A percentile compares a stretch with the other conserved stretches of the same genome.
phyloP scores from a whole-genome alignment of 1,140 invertebrate species.

The Drosophila funebris region DNA sequence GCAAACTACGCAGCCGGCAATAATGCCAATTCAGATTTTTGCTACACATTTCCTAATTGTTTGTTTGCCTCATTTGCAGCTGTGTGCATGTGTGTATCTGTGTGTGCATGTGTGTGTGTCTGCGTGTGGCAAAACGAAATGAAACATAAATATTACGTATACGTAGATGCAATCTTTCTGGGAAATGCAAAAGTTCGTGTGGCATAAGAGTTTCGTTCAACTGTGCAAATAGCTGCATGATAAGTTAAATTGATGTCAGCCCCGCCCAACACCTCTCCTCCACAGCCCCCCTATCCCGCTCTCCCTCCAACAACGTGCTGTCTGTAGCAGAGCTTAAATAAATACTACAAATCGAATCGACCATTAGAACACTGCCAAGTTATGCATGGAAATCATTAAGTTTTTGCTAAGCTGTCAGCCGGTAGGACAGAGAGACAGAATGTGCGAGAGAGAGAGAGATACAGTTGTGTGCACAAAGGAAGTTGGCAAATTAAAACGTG shows the following conservation, averaged over 20 bases:
- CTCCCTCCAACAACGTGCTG: constrained; percentile 1
- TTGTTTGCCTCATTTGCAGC: constrained; percentile 35
- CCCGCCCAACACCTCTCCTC: not conserved
- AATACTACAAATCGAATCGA: constrained; percentile 61
- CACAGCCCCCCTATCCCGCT: not conserved
- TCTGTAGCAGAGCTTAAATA: constrained; percentile 40
- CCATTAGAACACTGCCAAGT: constrained; percentile 2
- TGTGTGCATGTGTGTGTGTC: too few relatives aligned
- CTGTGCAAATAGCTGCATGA: constrained; percentile 52
- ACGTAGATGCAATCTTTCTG: constrained; percentile 51
- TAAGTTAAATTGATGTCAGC: constrained; percentile 73
- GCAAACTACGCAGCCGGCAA: too few relatives aligned
- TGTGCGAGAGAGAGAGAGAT: not conserved
- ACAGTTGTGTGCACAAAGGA: constrained; percentile 38
- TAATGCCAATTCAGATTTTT: constrained; percentile 54
- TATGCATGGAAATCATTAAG: constrained; percentile 63
- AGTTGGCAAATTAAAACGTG: constrained; percentile 74
- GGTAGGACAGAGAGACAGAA: not conserved
- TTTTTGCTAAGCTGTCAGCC: constrained; percentile 47
- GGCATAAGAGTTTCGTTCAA: constrained; percentile 1
- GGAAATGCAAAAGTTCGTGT: constrained; percentile 70
- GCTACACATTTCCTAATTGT: constrained; percentile 64
- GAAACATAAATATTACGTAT: constrained; percentile 81
- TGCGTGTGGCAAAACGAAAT: constrained; percentile 43
- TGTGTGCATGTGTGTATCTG: constrained; percentile 9